Evolutionary conservation across 2,888 invertebrate genomes (phyloP).

Genomic region (Hofmannophila pseudospretella): DNA sequence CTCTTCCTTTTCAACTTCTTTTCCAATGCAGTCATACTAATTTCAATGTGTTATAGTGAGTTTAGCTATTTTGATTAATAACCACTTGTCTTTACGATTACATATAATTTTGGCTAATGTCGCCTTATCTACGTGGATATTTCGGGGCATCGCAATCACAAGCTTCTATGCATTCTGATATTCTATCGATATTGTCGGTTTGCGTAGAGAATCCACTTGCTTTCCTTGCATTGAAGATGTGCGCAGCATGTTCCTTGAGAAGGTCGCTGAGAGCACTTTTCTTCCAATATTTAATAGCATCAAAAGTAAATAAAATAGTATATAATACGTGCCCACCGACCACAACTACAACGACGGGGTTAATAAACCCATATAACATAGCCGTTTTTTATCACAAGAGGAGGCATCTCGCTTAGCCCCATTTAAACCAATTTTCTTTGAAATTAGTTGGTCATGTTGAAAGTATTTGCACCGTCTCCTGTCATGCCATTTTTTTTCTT

Average conservation of each 20-base stretch:
- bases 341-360: slow-evolving; percentile 33
- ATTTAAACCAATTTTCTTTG: slow-evolving; percentile 28
- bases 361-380: slow-evolving; percentile 45
- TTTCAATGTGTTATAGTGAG: too few relatives aligned
- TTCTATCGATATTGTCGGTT: slow-evolving; percentile 25
- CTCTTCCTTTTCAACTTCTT: slow-evolving; percentile 35
- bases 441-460: slow-evolving; percentile 31
- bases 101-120: neutral
- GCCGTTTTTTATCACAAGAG: slow-evolving; percentile 26
- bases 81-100: neutral
- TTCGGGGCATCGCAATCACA: slow-evolving; percentile 31
- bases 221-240: neutral
- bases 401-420: slow-evolving; percentile 40
- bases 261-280: neutral
- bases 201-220: slow-evolving; percentile 16
- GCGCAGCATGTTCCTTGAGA: neutral
- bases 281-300: slow-evolving; percentile 7
- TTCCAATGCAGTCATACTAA: slow-evolving; percentile 34
- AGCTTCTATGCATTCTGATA: slow-evolving; percentile 36
- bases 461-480: neutral
- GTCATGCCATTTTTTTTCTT: neutral
- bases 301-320: slow-evolving; percentile 33
- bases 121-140: slow-evolving; percentile 6
- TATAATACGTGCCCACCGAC: slow-evolving; percentile 38
- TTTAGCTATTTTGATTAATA: too few relatives aligned